These are phyloP conservation scores for Cataglyphis cursor DNA, from an alignment of 2,888 invertebrate genomes.

Conservation along the genomic window DNA sequence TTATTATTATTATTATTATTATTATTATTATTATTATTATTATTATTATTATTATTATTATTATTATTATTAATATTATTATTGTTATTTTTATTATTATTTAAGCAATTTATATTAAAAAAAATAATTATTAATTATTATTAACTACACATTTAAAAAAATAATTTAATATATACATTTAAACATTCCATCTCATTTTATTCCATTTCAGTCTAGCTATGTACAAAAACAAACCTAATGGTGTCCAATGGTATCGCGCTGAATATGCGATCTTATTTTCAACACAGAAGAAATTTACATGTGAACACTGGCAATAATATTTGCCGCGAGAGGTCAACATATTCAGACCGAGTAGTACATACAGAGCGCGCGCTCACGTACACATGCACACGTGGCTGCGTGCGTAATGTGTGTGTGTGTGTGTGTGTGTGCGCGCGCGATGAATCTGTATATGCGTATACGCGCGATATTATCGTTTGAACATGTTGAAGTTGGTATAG, in stretches of 20 bases:
- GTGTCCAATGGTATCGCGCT: neutral
- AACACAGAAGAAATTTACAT: slow-evolving; percentile 6
- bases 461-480: slow-evolving; percentile 70
- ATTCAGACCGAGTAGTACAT: slow-evolving; percentile 73
- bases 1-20: no score
- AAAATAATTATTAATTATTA: no score
- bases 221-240: neutral
- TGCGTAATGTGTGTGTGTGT: slow-evolving; percentile 41
- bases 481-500: slow-evolving; percentile 42
- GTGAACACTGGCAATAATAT: slow-evolving; percentile 59
- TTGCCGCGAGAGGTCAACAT: slow-evolving; percentile 58
- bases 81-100: no score
- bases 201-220: no score
- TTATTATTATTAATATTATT: no score
- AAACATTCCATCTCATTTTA: no score
- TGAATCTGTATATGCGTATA: slow-evolving; percentile 50
- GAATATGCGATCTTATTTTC: slow-evolving; percentile 8
- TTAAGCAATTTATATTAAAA: no score
- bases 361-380: slow-evolving; percentile 56
- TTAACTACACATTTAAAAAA: no score
- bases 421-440: slow-evolving; percentile 66
- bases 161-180: no score
- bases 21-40: no score
- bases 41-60: no score
- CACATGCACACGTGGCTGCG: slow-evolving; percentile 58